Conservation (phyloP, 1,140 invertebrate genomes). For the Drosophila triauraria region DNA sequence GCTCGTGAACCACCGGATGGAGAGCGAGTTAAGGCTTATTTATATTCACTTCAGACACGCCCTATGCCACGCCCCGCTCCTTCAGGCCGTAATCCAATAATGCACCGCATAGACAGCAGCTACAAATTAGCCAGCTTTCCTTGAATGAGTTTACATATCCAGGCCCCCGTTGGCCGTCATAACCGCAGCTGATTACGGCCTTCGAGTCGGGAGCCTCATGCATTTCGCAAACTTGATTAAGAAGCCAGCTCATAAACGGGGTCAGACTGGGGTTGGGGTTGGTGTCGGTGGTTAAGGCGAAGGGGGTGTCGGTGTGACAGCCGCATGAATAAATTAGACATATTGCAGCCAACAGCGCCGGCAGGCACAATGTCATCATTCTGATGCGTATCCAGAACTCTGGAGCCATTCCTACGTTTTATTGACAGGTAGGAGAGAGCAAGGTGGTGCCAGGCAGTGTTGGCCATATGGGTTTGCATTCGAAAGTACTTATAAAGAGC, state of each 20-base stretch:
- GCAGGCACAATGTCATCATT: slow-evolving; percentile 27
- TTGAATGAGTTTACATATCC: slow-evolving; percentile 48
- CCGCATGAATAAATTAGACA: slow-evolving; percentile 65
- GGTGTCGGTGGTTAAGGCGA: not conserved
- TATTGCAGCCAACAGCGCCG: slow-evolving; percentile 40
- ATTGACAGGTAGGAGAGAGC: slow-evolving; percentile 20
- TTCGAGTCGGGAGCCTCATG: slow-evolving; percentile 34
- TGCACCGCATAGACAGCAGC: slow-evolving; percentile 52
- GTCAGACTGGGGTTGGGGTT: not conserved
- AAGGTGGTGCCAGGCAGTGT: not conserved
- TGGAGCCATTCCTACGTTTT: slow-evolving; percentile 17
- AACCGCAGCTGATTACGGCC: slow-evolving; percentile 64
- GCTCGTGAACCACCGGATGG: slow-evolving; percentile 48
- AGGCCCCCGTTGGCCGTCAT: slow-evolving; percentile 37
- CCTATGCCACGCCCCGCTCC: slow-evolving; percentile 23
- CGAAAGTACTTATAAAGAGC: not conserved
- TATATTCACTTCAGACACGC: slow-evolving; percentile 46
- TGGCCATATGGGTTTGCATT: not conserved
- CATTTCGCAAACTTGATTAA: slow-evolving; percentile 72
- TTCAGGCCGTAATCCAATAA: slow-evolving; percentile 61
- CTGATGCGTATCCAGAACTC: slow-evolving; percentile 11
- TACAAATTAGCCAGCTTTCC: slow-evolving; percentile 70
- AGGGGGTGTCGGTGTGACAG: slow-evolving; percentile 45
- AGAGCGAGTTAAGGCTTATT: slow-evolving; percentile 64
- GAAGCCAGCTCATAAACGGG: slow-evolving; percentile 28